Evolutionary conservation across 2,888 invertebrate species (phyloP).

Genomic region (Hydrotaea cyrtoneurina): DNA sequence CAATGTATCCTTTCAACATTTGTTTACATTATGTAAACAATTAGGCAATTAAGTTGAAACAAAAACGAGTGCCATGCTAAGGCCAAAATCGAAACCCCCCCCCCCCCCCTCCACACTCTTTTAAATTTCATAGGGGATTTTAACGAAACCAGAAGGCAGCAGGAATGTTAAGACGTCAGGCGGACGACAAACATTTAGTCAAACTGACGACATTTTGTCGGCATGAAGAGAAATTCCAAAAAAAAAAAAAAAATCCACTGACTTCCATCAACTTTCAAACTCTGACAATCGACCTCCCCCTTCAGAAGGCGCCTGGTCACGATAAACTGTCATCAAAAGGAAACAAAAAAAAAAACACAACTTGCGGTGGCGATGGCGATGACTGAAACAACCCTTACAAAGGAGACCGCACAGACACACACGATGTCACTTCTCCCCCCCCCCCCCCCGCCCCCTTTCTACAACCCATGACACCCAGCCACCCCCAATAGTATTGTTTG

Average conservation of each 20-base stretch:
- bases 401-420: background rate
- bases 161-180: background rate
- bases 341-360: background rate
- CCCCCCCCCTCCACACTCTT: too few species aligned
- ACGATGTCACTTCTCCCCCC: background rate
- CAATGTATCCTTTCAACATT: background rate
- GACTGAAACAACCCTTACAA: background rate
- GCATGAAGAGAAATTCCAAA: too few species aligned
- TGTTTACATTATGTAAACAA: slow-evolving; percentile 11
- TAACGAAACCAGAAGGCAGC: too few species aligned
- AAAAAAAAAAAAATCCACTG: too few species aligned
- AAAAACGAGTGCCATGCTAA: background rate
- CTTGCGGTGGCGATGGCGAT: background rate
- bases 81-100: too few species aligned
- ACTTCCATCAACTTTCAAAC: too few species aligned
- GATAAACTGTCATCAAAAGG: background rate
- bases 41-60: slow-evolving; percentile 2
- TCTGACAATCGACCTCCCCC: too few species aligned
- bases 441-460: too few species aligned
- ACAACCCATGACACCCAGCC: too few species aligned
- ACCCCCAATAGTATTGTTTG: too few species aligned
- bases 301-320: background rate
- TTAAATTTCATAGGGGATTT: too few species aligned
- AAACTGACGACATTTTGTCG: background rate
- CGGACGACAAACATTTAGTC: too few species aligned